Evolutionary conservation across 1,140 invertebrate species (phyloP), one percentile per base, ranked within the genome.

Genomic region (Chymomyza costata): DNA sequence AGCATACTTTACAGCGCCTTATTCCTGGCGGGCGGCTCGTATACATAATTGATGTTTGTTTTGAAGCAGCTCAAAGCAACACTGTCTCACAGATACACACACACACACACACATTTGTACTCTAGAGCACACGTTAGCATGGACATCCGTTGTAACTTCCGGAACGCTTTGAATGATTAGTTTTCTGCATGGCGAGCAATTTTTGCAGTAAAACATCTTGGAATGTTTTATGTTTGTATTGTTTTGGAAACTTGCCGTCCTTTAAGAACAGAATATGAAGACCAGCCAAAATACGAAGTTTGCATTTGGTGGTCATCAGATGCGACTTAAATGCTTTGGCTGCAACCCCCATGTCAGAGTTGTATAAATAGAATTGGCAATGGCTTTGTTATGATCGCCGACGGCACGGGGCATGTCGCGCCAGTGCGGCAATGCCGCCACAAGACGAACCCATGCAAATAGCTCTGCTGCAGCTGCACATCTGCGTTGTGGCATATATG

Each of bases 31-130:
- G 16, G 21, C 19, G 13, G 30, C 38, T 37, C 21, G 67, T 64
- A 80, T 80, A 65, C 73, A 80, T 80, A 80, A 80, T 80, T 80
- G 60, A 80, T 80, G 68, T 68, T 62, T 73, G 64, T 66, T 50
- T 32, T 32, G 21, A 47, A 61, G 43, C 56, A 66, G 65, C 55
- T 18, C 38, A 44, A 51, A 57, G 55, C 31, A 28, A 35, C 34
- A 31, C 19, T 10, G 19, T 43, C 47, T 40, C 38, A 41, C 28
- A 52, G 11, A 21, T 37, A 32, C 37, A 43, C 10, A 3, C n/a
- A 31, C 35, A 15, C 15, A 32, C 32, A 32, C n/a, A 10, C 11
- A 45, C 53, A 47, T 34, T 37, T 47, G 41, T 11, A 6, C 11
- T 6, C 53, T 51, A 46, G 21, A 34, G 37, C 52, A 51, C 67